Base-by-base conservation (phyloP, 2,113 vertebrate species). In the Phaethon lepturus region DNA sequence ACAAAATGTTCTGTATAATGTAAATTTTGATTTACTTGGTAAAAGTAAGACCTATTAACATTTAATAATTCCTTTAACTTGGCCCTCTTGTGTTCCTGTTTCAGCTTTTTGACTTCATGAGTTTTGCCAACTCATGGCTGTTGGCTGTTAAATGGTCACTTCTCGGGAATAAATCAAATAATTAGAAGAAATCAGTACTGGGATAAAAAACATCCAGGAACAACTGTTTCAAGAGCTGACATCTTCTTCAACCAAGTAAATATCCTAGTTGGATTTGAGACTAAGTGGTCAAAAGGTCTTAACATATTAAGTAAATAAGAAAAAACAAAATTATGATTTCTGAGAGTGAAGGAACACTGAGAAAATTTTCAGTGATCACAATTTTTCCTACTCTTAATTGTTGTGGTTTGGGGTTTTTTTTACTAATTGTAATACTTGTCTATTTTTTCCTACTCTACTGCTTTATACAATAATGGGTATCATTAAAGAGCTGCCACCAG, bases 401-500 rank as follows among this genome's bases (percentile, higher is more conserved):
- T 3, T 74, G 16, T 26, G 42, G 25, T 45, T 80, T 77, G 33
- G n/a, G 29, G 0, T 6, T n/a, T 80, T 91, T 91, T 85, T 53
- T 63, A 77, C 55, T 50, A 17, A 86, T 67, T 5, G 4, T 6
- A 81, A 33, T 35, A 67, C 42, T 69, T 50, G 25, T 35, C 71
- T 92, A 40, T 67, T 90, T 92, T 91, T 84, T 87, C 40, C 55
- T 73, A 45, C n/a, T 80, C 20, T 76, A 74, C 18, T 81, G 33
- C 52, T 88, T 95, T 84, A 85, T 84, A 67, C 23, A 78, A n/a
- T 90, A 95, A 77, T 55, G 50, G 44, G 35, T 81, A 71, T 91
- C 80, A 87, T 75, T 93, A 85, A 84, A 72, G 44, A 90, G 35
- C 60, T 91, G 79, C 68, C 64, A 92, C 25, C 35, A 96, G 92